A percentile compares a stretch with the other conserved stretches of the same genome.
Evolutionary conservation across 2,888 invertebrate genomes (phyloP).

Genomic region (Dysmachus trigonus): DNA sequence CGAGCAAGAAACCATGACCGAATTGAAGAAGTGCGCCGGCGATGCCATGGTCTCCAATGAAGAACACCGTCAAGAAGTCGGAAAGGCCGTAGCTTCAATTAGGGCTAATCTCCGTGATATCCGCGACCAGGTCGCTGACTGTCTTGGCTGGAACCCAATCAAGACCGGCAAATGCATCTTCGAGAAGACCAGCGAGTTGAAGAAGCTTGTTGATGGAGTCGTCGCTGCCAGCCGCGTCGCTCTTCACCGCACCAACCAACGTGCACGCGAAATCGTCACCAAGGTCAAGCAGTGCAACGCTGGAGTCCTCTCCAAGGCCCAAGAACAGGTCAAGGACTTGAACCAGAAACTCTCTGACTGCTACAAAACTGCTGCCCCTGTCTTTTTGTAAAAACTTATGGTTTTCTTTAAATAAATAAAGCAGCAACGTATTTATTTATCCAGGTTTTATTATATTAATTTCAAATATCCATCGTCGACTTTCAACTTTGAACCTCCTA

Average conservation of each 20-base stretch:
- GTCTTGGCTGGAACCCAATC: slow-evolving; percentile 28
- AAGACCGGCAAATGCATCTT: slow-evolving; percentile 18
- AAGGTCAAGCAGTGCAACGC: background rate
- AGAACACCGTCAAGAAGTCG: background rate
- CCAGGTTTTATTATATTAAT: background rate
- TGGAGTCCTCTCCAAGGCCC: background rate
- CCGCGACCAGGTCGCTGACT: background rate
- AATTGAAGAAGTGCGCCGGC: slow-evolving; percentile 21
- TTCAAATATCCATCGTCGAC: background rate
- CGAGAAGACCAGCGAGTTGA: slow-evolving; percentile 13
- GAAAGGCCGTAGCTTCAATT: background rate
- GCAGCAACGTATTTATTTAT: background rate
- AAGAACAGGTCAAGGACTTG: background rate
- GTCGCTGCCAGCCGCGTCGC: background rate
- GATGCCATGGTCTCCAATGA: background rate
- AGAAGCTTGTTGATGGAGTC: slow-evolving; percentile 2
- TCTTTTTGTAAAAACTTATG: background rate
- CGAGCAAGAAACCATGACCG: background rate
- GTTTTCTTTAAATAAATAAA: background rate
- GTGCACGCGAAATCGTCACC: background rate
- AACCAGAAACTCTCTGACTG: slow-evolving; percentile 4
- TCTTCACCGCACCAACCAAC: background rate
- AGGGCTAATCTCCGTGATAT: background rate
- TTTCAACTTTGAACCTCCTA: too few species aligned
- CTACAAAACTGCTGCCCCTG: background rate